Evolutionary conservation across 2,797 vertebrate genomes (phyloP), one percentile per base, ranked within the genome.

Genomic region (Rhynchotus rufescens): DNA sequence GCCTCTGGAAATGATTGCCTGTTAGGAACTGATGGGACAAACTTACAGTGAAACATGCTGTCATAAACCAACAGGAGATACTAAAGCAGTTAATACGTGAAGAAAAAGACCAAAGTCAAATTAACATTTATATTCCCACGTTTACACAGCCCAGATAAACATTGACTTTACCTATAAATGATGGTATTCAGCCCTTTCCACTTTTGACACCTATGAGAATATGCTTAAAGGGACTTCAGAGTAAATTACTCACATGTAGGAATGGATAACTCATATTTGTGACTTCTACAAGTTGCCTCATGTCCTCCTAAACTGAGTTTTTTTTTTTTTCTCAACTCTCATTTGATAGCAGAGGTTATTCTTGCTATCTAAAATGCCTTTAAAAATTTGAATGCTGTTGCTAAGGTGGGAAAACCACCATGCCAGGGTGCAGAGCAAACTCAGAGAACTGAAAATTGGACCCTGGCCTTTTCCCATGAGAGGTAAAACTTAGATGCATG

Each of bases 221-320:
- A 71, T 60, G 52, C 30, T 82, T 89, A 75, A 89, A 85, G 49
- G 15, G 36, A 87, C 80, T 89, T 94, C 77, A 83, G 80, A 89
- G 40, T 36, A 80, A 87, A 93, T 92, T 85, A 83, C 59, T 80
- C 26, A 74, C n/a, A 49, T 5, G 12, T 16, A 65, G 47, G 20
- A 90, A 74, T 77, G 76, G 76, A 52, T 44, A 85, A 60, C 12
- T 77, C 68, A 44, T 1, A 13, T 25, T 54, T 26, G 61, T 61
- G 61, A 75, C 72, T 62, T 86, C 34, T 69, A 19, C 30, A 83
- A 80, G 28, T 65, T 56, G 42, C 7, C 52, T 92, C 64, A 60
- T 51, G 17, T 21, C 36, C 45, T 85, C 40, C 38, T 52, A 84
- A 85, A 49, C 54, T 68, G 40, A 71, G 67, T 23, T 19, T 10